These are phyloP conservation scores for Metacarcinus magister DNA, from an alignment of 2,888 invertebrate species.

Conservation along the genomic window DNA sequence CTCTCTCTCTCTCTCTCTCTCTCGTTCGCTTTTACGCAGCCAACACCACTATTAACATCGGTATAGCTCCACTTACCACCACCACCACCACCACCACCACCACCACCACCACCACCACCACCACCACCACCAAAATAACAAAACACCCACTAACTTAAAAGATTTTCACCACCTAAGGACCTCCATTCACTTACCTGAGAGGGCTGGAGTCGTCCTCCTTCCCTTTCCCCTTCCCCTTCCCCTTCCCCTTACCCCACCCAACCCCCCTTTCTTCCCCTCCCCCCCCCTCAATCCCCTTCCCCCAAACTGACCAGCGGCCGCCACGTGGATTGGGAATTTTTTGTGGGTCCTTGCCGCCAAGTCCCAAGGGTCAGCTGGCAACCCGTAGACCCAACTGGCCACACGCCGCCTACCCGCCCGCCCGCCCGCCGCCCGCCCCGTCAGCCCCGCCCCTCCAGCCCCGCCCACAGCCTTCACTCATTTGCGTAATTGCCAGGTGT, in stretches of 20 bases:
- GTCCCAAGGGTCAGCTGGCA: slow-evolving; percentile 45
- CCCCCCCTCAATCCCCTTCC: neutral
- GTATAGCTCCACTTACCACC: neutral
- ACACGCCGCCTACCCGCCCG: slow-evolving; percentile 41
- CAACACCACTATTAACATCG: neutral
- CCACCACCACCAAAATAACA: neutral
- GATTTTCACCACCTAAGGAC: slow-evolving; percentile 41
- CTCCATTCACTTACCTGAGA: neutral
- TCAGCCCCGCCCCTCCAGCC: neutral
- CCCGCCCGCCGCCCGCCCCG: neutral
- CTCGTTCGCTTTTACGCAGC: too few relatives aligned
- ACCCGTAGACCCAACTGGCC: slow-evolving; percentile 22
- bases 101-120: slow-evolving; percentile 17
- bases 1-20: neutral
- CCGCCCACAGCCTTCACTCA: slow-evolving; percentile 46
- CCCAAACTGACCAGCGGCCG: neutral
- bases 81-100: neutral
- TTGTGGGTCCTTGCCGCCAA: neutral
- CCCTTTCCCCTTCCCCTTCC: neutral
- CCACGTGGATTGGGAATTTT: slow-evolving; percentile 5
- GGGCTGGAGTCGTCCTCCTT: neutral
- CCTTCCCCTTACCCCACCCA: too few relatives aligned
- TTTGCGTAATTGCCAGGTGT: slow-evolving; percentile 55
- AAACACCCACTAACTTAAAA: neutral
- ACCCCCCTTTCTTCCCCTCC: neutral